Evolutionary conservation across 2,113 vertebrate genomes (phyloP).

Genomic region (Regulus satrapa): DNA sequence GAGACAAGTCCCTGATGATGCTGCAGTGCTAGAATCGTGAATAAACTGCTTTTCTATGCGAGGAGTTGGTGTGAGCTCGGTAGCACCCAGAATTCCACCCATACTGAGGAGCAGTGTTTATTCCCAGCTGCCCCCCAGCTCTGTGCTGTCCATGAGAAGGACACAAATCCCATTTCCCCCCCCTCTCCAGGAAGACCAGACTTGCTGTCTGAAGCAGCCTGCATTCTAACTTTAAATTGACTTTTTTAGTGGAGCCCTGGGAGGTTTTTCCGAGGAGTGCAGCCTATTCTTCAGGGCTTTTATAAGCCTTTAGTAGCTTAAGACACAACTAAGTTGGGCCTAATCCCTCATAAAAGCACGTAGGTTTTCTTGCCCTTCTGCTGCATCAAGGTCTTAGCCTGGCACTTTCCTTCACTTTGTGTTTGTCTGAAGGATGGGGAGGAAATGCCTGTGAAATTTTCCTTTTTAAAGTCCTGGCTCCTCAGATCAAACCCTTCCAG

Average conservation of each 20-base stretch:
- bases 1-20: not conserved
- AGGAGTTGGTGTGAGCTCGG: rapidly evolving
- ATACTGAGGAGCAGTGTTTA: rapidly evolving
- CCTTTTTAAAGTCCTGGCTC: not conserved
- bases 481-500: not conserved
- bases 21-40: not conserved
- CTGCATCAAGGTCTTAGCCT: not conserved
- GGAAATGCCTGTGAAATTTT: not conserved
- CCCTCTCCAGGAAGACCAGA: not conserved
- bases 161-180: rapidly evolving
- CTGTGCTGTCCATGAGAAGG: rapidly evolving
- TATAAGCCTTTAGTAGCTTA: constrained; percentile 45
- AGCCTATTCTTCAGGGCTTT: not conserved
- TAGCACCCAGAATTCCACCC: rapidly evolving
- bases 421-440: not conserved
- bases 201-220: not conserved
- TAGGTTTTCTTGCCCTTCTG: not conserved
- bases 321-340: constrained; percentile 10
- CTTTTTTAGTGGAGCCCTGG: not conserved
- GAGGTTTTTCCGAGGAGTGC: not conserved
- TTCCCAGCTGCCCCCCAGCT: not conserved
- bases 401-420: not conserved
- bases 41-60: not conserved
- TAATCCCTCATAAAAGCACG: constrained; percentile 32
- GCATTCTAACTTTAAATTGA: constrained; percentile 10